These are phyloP conservation scores for Synanthedon vespiformis DNA, from an alignment of 2,888 invertebrate genomes.

Conservation along the genomic window DNA sequence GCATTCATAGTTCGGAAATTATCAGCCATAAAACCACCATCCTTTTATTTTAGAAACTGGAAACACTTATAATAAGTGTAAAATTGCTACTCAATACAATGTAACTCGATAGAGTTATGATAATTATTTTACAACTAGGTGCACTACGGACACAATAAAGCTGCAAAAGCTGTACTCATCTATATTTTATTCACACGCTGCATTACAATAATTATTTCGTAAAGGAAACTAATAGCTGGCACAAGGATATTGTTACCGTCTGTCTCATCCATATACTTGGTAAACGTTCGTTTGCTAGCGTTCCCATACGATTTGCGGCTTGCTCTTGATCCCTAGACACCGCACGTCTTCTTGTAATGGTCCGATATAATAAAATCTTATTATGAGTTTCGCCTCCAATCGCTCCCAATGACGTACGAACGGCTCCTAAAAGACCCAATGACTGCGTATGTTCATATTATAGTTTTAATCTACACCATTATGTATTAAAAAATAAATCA, in stretches of 20 bases:
- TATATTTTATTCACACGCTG: too few relatives aligned
- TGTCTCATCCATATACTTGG: background rate
- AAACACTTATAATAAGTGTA: conserved; percentile 41
- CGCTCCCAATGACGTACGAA: conserved; percentile 45
- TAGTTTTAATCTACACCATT: background rate
- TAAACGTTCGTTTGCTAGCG: conserved; percentile 8
- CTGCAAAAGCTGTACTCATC: background rate
- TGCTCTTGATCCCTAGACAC: conserved; percentile 45
- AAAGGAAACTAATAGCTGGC: too few relatives aligned
- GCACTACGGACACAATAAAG: background rate
- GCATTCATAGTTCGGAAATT: conserved; percentile 65
- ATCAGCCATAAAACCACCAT: conserved; percentile 60
- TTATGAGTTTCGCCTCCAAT: conserved; percentile 45
- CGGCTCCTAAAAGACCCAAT: conserved; percentile 34
- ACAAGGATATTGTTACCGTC: background rate
- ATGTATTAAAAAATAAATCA: background rate
- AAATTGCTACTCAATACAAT: conserved; percentile 33
- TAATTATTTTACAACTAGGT: conserved; percentile 30
- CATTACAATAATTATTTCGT: conserved; percentile 1
- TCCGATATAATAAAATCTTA: conserved; percentile 59
- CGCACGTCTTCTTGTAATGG: conserved; percentile 56
- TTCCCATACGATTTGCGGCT: conserved; percentile 43
- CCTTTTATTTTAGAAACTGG: conserved; percentile 52
- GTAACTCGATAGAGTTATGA: conserved; percentile 16
- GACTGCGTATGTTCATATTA: background rate